A percentile compares a stretch with the other conserved stretches of the same genome.
Evolutionary conservation across 2,113 vertebrate species (phyloP).

Genomic region (Sclerurus mexicanus): DNA sequence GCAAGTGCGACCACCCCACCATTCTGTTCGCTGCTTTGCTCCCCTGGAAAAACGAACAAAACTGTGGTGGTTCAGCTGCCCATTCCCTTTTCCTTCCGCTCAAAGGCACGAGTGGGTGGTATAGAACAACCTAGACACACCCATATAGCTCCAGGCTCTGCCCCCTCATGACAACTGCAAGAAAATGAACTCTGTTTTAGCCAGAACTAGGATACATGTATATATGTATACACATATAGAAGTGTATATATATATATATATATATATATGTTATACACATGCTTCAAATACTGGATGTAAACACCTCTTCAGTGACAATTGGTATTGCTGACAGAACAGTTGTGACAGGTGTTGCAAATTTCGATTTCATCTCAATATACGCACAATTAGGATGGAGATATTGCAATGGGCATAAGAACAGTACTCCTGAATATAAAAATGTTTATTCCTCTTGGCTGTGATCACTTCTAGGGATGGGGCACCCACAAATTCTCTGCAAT

Average conservation of each 20-base stretch:
- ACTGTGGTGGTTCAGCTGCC: neutral
- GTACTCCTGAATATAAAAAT: neutral
- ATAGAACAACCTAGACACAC: neutral
- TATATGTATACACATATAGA: neutral
- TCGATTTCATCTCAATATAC: neutral
- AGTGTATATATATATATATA: no score
- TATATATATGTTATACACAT: no score
- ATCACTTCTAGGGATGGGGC: fast-evolving
- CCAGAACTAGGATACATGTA: neutral
- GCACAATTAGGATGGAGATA: neutral
- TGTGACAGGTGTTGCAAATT: neutral
- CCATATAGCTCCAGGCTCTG: neutral
- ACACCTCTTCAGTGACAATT: neutral
- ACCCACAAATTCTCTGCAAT: neutral
- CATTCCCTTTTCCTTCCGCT: neutral
- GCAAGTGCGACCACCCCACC: neutral
- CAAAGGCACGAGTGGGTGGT: neutral
- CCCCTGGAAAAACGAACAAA: neutral
- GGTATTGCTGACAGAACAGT: neutral
- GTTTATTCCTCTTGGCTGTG: neutral
- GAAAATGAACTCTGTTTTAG: neutral
- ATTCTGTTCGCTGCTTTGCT: neutral
- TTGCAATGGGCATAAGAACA: neutral
- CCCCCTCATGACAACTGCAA: neutral
- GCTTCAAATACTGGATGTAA: neutral